These are phyloP conservation scores for Orchesella cincta DNA, from an alignment of 1,140 invertebrate species.

Conservation along the genomic window DNA sequence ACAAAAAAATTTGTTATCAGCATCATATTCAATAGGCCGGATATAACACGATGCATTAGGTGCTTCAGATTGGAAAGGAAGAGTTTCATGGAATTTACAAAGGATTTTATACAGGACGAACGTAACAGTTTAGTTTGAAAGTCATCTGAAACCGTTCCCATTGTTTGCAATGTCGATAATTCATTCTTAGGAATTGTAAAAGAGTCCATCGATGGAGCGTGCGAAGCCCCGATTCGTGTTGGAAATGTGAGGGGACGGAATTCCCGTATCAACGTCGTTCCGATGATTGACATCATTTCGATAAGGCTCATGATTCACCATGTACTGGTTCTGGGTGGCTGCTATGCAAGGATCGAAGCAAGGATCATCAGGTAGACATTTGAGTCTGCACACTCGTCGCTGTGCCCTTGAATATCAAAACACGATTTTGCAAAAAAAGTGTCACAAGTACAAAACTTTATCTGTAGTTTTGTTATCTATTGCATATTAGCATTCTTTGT, in stretches of 20 bases:
- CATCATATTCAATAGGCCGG: no score
- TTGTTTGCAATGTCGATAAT: no score
- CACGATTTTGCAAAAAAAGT: background rate
- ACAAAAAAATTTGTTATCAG: no score
- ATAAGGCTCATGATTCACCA: slow-evolving; percentile 43
- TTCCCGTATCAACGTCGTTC: slow-evolving; percentile 20
- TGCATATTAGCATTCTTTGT: no score
- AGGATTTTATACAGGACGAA: no score
- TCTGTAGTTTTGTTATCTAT: no score
- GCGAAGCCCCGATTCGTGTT: slow-evolving; percentile 47
- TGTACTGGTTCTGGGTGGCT: slow-evolving; percentile 33
- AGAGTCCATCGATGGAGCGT: slow-evolving; percentile 37
- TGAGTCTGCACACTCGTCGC: slow-evolving; percentile 38
- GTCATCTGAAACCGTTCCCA: no score
- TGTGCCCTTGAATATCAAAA: slow-evolving; percentile 39
- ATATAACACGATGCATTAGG: no score
- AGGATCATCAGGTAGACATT: slow-evolving; percentile 45
- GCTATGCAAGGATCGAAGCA: slow-evolving; percentile 28
- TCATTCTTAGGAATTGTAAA: slow-evolving; percentile 48
- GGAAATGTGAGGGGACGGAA: slow-evolving; percentile 45
- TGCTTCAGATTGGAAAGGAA: no score
- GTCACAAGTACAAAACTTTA: background rate
- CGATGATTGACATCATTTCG: slow-evolving; percentile 44
- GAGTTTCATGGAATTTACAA: no score
- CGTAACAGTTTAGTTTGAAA: no score